phyloP scores from a whole-genome alignment of 2,113 vertebrate species.

The Takifugu bimaculatus region DNA sequence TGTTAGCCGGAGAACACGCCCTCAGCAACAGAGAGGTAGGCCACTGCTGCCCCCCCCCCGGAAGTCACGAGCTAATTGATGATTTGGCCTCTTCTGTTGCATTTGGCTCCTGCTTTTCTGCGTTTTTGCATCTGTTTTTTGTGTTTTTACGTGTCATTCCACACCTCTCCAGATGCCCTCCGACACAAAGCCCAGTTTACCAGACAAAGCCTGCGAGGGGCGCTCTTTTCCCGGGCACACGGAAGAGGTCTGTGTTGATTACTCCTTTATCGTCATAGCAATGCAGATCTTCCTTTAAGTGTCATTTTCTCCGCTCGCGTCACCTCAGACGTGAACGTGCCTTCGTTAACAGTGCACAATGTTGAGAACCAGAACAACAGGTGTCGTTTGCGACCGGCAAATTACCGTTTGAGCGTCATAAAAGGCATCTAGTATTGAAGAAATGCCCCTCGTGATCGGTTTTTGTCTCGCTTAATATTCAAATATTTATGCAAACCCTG shows the following conservation, averaged over 20 bases:
- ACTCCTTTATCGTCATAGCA: neutral
- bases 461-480: too few relatives aligned
- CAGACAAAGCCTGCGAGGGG: constrained; percentile 52
- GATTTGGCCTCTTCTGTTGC: neutral
- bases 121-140: neutral
- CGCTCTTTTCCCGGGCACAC: constrained; percentile 47
- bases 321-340: too few relatives aligned
- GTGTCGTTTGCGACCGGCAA: too few relatives aligned
- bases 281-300: too few relatives aligned
- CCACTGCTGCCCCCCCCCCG: neutral
- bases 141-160: too few relatives aligned
- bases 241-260: constrained; percentile 52
- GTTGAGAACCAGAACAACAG: too few relatives aligned
- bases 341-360: too few relatives aligned
- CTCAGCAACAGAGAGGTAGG: constrained; percentile 92
- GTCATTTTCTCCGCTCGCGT: too few relatives aligned
- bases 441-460: too few relatives aligned
- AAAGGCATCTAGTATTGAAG: too few relatives aligned
- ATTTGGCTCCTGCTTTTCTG: neutral
- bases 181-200: constrained; percentile 59
- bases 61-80: constrained; percentile 1
- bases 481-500: too few relatives aligned
- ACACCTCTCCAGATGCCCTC: constrained; percentile 60
- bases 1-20: constrained; percentile 94
- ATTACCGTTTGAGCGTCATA: too few relatives aligned